Conservation (phyloP, 35 echinoderm and acorn worm species). For the Apostichopus californicus region DNA sequence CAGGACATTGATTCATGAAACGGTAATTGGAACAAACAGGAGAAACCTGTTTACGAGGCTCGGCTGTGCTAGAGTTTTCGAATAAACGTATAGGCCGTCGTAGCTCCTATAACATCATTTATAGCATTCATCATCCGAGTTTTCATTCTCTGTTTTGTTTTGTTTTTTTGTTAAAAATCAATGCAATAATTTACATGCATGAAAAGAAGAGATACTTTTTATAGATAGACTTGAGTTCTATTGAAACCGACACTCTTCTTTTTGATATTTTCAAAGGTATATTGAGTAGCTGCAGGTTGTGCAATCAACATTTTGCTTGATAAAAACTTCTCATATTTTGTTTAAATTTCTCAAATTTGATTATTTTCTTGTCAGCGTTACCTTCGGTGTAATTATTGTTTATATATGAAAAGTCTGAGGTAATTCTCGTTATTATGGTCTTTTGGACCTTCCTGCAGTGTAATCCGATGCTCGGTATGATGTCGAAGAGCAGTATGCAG, state of each 20-base stretch:
- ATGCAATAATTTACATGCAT: background rate
- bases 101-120: background rate
- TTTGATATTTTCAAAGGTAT: background rate
- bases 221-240: background rate
- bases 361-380: background rate
- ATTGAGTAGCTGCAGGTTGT: background rate
- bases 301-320: background rate
- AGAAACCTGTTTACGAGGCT: background rate
- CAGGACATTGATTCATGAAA: conserved; percentile 8
- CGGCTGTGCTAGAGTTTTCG: background rate
- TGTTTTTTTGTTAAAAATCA: background rate
- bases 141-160: background rate
- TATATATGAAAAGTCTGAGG: background rate
- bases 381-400: background rate
- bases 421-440: background rate
- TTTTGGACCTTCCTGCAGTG: no score
- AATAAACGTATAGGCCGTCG: background rate
- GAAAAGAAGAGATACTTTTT: background rate
- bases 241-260: background rate
- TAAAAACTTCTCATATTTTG: background rate
- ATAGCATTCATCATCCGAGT: background rate
- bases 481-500: no score
- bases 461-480: no score
- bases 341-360: background rate
- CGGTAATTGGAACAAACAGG: background rate